These are phyloP conservation scores for Caenorhabditis sp. DNA, from an alignment of 2,888 invertebrate genomes.

Conservation along the genomic window DNA sequence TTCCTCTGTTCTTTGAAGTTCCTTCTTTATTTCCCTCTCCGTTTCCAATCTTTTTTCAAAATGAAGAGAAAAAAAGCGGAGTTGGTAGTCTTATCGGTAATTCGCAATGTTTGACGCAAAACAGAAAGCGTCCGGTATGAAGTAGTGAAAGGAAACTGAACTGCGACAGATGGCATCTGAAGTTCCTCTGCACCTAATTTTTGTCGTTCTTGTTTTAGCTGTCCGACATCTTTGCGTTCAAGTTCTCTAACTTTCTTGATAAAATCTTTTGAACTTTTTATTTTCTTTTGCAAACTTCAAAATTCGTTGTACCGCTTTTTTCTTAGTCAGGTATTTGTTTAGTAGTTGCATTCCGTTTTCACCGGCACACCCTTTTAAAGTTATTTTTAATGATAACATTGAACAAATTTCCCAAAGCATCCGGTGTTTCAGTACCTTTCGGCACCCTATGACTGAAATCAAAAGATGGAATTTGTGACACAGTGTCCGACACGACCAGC, in stretches of 20 bases:
- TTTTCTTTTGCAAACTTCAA: too few species aligned
- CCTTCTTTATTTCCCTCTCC: slow-evolving; percentile 7
- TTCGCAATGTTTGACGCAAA: slow-evolving; percentile 46
- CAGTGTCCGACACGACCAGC: neutral
- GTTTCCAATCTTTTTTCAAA: neutral
- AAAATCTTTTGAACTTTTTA: too few species aligned
- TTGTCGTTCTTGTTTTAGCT: neutral
- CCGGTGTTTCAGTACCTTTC: slow-evolving; percentile 27
- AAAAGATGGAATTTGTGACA: slow-evolving; percentile 53
- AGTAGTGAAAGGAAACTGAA: slow-evolving; percentile 13
- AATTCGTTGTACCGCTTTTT: neutral
- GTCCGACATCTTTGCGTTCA: too few species aligned
- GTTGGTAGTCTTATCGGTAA: slow-evolving; percentile 38
- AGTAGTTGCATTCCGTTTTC: slow-evolving; percentile 26
- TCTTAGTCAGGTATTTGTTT: neutral
- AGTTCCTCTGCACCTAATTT: slow-evolving; percentile 12
- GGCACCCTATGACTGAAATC: slow-evolving; percentile 33
- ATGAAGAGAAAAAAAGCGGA: neutral
- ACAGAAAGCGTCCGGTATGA: slow-evolving; percentile 28
- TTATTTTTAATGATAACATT: slow-evolving; percentile 15
- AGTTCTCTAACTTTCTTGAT: too few species aligned
- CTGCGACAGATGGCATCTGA: slow-evolving; percentile 12
- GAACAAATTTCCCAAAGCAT: slow-evolving; percentile 9
- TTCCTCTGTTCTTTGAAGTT: slow-evolving; percentile 19
- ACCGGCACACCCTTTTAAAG: neutral